phyloP scores from a whole-genome alignment of 1,140 invertebrate genomes.

The Philopotamus ludificatus region DNA sequence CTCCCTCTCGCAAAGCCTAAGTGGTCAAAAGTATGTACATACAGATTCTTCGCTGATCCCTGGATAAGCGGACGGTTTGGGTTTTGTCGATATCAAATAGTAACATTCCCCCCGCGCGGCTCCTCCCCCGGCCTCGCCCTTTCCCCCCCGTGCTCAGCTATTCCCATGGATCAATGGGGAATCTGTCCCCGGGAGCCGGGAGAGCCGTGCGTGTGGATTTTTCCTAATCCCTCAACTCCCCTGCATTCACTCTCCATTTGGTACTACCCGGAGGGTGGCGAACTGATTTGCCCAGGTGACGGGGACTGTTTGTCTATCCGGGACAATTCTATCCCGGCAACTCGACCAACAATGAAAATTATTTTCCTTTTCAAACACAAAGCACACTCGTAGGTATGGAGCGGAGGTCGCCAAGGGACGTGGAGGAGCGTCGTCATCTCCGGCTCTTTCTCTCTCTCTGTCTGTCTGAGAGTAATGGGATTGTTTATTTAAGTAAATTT shows the following conservation, averaged over 20 bases:
- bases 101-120: not conserved
- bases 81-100: not conserved
- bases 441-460: no score
- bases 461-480: no score
- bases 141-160: not conserved
- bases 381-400: not conserved
- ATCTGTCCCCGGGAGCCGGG: slow-evolving; percentile 21
- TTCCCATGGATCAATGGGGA: slow-evolving; percentile 27
- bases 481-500: not conserved
- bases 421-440: no score
- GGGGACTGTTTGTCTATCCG: not conserved
- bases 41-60: not conserved
- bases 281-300: slow-evolving; percentile 24
- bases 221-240: slow-evolving; percentile 16
- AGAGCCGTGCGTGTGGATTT: slow-evolving; percentile 21
- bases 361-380: not conserved
- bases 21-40: not conserved
- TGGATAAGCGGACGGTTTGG: not conserved
- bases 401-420: no score
- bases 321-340: not conserved
- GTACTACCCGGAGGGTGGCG: not conserved
- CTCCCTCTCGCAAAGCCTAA: no score
- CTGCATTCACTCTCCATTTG: not conserved
- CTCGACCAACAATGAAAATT: not conserved
- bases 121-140: not conserved